Percentiles rank a stretch among this genome's conserved stretches.
Evolutionary conservation across 2,797 vertebrate genomes (phyloP).

Genomic region (Geotrypetes seraphini): DNA sequence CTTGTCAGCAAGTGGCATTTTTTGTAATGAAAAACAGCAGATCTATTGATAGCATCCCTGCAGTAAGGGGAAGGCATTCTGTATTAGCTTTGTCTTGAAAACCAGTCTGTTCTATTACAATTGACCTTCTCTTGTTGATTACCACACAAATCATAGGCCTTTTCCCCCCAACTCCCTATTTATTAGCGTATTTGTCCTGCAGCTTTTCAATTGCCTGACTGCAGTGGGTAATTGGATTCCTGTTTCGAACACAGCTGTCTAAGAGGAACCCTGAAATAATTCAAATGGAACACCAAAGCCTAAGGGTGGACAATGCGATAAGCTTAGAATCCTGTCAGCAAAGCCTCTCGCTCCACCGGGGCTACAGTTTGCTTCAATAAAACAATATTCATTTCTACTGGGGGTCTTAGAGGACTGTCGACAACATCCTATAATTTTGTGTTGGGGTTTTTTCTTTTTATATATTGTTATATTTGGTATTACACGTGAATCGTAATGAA

Average conservation of each 20-base stretch:
- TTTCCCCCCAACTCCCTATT: slow-evolving; percentile 12
- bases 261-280: slow-evolving; percentile 42
- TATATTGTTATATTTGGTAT: no score
- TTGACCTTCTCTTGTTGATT: slow-evolving; percentile 62
- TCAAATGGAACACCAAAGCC: slow-evolving; percentile 46
- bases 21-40: slow-evolving; percentile 45
- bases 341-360: slow-evolving; percentile 28
- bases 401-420: slow-evolving; percentile 12
- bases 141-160: slow-evolving; percentile 55
- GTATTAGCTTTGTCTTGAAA: slow-evolving; percentile 45
- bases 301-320: slow-evolving; percentile 51
- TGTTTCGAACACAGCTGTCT: slow-evolving; percentile 42
- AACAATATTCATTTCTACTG: slow-evolving; percentile 27
- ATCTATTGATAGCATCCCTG: slow-evolving; percentile 45
- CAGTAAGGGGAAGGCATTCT: slow-evolving; percentile 32
- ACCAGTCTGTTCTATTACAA: slow-evolving; percentile 53
- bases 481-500: no score
- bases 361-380: slow-evolving; percentile 30
- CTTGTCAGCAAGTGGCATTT: slow-evolving; percentile 44
- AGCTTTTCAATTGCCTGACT: slow-evolving; percentile 51
- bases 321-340: slow-evolving; percentile 40
- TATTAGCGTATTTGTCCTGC: slow-evolving; percentile 43
- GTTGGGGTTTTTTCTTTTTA: slow-evolving; percentile 1
- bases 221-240: slow-evolving; percentile 59
- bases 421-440: slow-evolving; percentile 9